Base-by-base conservation (phyloP, 1,140 invertebrate genomes). In the Leptinotarsa defecta region DNA sequence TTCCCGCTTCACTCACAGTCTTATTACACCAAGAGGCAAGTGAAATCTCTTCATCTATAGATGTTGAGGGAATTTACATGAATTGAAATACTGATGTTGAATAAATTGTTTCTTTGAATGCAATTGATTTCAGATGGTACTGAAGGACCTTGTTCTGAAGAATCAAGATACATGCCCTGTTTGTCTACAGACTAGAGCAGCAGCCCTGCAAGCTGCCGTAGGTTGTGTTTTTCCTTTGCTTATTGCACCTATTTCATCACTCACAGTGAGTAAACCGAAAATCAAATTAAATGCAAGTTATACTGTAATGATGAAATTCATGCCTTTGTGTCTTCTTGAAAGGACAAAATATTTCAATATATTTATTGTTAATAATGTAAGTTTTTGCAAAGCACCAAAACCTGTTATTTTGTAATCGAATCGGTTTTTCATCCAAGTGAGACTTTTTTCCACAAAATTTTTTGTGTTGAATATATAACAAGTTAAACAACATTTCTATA, bases 181-280 rank as follows among this genome's bases (percentile, higher is more conserved):
- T 4, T 88, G 87, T 71, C 69, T 84, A 1, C 83, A 88, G 80
- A 74, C 84, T 17, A 82, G 86, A 48, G 83, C 86, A n/a, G 81
- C 84, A 43, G 79, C 81, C 13, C 74, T 87, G 13, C 87, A 88
- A 78, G 75, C 79, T 0, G 61, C 77, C 13, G 11, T 83, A 4
- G 86, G 86, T 17, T 78, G 82, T n/a, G 71, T 85, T 3, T 86
- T 87, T 80, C 87, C 87, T 8, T 75, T 82, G 6, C 74, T 87
- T 22, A 73, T 88, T 68, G 85, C 86, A 13, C 87, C 87, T 57
- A 74, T 87, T 43, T 82, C 86, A 13, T 81, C 84, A 62, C 85
- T 86, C 67, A 84, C 87, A 3, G 83, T 84, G 81, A 77, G 79
- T 77, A 74, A 27, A 24, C 4, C 24, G 24, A 4, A 24, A 24